Base-by-base conservation (phyloP, 2,113 vertebrate genomes). In the Petrocephalus zakoni region DNA sequence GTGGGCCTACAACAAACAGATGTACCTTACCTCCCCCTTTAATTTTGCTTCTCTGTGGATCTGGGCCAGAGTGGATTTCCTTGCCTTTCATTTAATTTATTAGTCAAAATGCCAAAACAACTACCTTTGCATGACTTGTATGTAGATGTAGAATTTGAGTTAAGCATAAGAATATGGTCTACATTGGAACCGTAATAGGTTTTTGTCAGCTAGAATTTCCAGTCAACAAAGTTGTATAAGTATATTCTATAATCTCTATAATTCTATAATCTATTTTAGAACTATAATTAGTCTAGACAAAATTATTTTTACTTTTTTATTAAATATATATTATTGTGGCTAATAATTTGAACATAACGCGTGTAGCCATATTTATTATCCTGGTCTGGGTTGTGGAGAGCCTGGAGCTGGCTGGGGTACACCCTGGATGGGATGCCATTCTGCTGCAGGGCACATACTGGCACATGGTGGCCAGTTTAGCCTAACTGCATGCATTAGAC, bases 1-100 rank as follows among this genome's bases (percentile, higher is more conserved):
- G 46, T 46, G 15, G n/a, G 25, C 46, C 85, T 42, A 37, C 56
- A 51, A 47, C 34, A 85, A 61, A 37, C 55, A 82, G 75, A 47
- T 68, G 42, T 51, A 13, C 2, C 42, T 51, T 22, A 10, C 75
- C 10, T 2, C 78, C 21, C 19, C 52, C 19, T 10, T 58, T 21
- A 61, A 6, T 42, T 72, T 51, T 47, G 29, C 55, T 75, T 34
- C 47, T 61, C 9, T 46, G 34, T 68, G 15, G 10, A 56, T 55
- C 56, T 53, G 83, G 47, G 83, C 85, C 47, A 75, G 61, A 46
- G 56, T 51, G 19, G 15, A 17, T 72, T 82, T n/a, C 29, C 83
- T 21, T 72, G 82, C 21, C 37, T 55, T 85, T 88, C 55, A 85
- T 83, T 85, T 89, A 42, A 85, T 89, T 85, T n/a, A 88, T 88